These are phyloP conservation scores for Dysdera silvatica DNA, from an alignment of 1,140 invertebrate genomes.

Conservation along the genomic window DNA sequence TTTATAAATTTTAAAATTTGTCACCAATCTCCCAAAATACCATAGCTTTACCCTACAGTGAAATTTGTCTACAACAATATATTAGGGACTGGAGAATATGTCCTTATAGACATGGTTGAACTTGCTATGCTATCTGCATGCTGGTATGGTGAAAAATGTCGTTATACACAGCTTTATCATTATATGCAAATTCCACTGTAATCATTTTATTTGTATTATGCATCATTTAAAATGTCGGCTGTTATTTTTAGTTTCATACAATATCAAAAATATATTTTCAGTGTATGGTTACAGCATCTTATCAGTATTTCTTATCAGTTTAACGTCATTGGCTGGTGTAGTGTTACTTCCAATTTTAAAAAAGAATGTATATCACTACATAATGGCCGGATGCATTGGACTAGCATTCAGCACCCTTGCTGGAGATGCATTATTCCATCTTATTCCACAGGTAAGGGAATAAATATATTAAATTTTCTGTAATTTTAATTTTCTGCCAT, in stretches of 20 bases:
- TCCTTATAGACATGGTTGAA: too few species aligned
- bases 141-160: too few species aligned
- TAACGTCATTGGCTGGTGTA: constrained; percentile 38
- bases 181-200: background rate
- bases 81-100: too few species aligned
- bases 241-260: too few species aligned
- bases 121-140: too few species aligned
- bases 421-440: constrained; percentile 46
- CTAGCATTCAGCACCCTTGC: constrained; percentile 46
- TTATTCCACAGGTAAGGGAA: constrained; percentile 41
- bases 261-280: constrained; percentile 28
- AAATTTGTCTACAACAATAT: too few species aligned
- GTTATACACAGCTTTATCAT: background rate
- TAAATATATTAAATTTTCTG: too few species aligned
- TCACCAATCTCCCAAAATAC: too few species aligned
- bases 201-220: background rate
- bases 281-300: constrained; percentile 42
- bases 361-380: constrained; percentile 30
- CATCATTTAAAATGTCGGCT: too few species aligned
- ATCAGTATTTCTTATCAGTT: constrained; percentile 40
- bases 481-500: too few species aligned
- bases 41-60: too few species aligned
- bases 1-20: too few species aligned
- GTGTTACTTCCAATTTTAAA: constrained; percentile 37
- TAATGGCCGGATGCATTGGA: constrained; percentile 44